Base-by-base conservation (phyloP, 2,888 invertebrate genomes). In the Dryobotodes eremita region DNA sequence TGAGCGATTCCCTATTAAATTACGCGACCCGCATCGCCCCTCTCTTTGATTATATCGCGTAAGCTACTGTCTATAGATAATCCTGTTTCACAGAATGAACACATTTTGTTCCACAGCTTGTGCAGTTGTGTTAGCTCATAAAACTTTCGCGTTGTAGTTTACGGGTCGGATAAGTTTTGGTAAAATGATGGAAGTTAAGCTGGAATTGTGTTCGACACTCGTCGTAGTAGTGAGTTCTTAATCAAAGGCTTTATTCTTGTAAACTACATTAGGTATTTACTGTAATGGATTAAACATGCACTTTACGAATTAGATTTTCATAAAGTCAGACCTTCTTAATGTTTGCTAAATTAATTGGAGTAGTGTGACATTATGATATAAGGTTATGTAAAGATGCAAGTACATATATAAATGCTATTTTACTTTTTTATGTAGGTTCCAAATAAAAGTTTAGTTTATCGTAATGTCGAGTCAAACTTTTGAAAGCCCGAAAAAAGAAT, bases 11-110 rank as follows among this genome's bases (percentile, higher is more conserved):
- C 66, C 73, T 74, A 79, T 80, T 79, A 46, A 78, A 81, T 82
- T 77, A 76, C 66, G 64, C 79, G 23, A 36, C 78, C 64, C 78
- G 62, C 61, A 79, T 75, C 53, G 61, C 65, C 65, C 66, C 50
- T 65, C 71, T 66, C 71, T 79, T 84, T 78, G 86, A 82, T 88
- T 75, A 78, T 71, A 80, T 82, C 64, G 42, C 62, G 53, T 59
- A 70, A 73, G 78, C 82, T 80, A 65, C 66, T 57, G 73, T 23
- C n/a, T 75, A n/a, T 31, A 72, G n/a, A 75, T 36, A 31, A 77
- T 74, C 55, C 64, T 76, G 64, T 80, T 87, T 64, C 23, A 17
- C 36, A 36, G 26, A 70, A 61, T 61, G 42, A 59, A 31, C 36
- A 66, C 48, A 77, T 76, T 71, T 62, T 48, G 31, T 69, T 72